phyloP scores from a whole-genome alignment of 2,888 invertebrate genomes.

The Microchrysa polita region DNA sequence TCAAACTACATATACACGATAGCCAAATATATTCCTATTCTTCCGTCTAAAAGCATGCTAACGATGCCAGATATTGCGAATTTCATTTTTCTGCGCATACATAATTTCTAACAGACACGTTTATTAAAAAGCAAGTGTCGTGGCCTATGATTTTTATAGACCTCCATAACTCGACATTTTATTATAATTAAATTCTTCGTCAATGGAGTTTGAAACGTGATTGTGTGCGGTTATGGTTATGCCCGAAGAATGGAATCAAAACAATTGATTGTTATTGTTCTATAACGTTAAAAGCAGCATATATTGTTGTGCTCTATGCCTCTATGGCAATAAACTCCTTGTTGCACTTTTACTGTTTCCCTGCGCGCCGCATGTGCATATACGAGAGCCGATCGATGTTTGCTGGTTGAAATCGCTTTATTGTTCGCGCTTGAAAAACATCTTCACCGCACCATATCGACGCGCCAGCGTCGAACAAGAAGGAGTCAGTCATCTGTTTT shows the following conservation, averaged over 20 bases:
- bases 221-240: constrained; percentile 26
- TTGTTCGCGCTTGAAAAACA: constrained; percentile 1
- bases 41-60: too few relatives aligned
- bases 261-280: constrained; percentile 32
- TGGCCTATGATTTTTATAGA: constrained; percentile 31
- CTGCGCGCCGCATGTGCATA: too few relatives aligned
- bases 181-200: constrained; percentile 27
- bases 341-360: too few relatives aligned
- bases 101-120: too few relatives aligned
- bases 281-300: neutral
- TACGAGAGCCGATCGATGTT: too few relatives aligned
- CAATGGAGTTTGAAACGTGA: constrained; percentile 35
- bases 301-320: neutral
- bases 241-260: constrained; percentile 30
- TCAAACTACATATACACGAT: too few relatives aligned
- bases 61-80: too few relatives aligned
- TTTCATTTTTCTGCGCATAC: too few relatives aligned
- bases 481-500: neutral
- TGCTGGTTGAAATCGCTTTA: neutral
- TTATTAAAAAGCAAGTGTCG: constrained; percentile 13
- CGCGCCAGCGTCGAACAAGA: neutral
- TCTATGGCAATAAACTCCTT: too few relatives aligned
- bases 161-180: neutral
- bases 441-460: neutral
- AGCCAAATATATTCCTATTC: too few relatives aligned